Conservation (phyloP, 2,888 invertebrate genomes). For the Morpho helenor region DNA sequence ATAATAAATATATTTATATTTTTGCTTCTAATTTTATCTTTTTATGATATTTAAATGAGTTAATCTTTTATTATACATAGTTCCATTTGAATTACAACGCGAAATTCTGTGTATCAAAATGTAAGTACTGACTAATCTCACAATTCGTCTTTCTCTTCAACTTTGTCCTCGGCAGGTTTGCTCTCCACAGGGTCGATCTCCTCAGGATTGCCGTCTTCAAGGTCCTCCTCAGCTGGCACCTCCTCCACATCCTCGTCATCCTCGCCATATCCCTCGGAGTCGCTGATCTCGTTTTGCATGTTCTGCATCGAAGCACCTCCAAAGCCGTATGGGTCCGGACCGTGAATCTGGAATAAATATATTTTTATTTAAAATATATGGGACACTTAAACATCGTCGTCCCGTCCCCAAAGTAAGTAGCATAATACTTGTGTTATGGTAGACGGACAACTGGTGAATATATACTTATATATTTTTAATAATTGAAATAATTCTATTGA, state of each 20-base stretch:
- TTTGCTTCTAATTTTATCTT: no score
- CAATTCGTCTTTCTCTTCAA: conserved; percentile 41
- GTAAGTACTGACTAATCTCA: conserved; percentile 25
- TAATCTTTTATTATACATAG: no score
- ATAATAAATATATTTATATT: no score
- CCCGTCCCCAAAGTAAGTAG: no score
- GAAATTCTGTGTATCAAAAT: no score
- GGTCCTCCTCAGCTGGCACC: conserved; percentile 28
- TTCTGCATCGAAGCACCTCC: conserved; percentile 39
- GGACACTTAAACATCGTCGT: no score
- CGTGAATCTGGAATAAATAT: conserved; percentile 48
- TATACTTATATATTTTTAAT: no score
- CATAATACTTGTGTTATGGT: no score
- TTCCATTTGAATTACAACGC: no score
- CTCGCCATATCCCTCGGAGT: conserved; percentile 28
- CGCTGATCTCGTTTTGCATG: conserved; percentile 27
- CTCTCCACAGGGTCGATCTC: conserved; percentile 13
- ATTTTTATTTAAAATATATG: not conserved
- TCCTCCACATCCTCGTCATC: conserved; percentile 30
- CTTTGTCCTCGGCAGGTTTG: not conserved
- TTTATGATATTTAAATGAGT: no score
- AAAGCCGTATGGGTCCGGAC: conserved; percentile 70
- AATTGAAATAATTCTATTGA: no score
- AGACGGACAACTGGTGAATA: no score
- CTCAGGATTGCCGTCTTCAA: conserved; percentile 13